phyloP scores from a whole-genome alignment of 2,797 vertebrate species.

The Acanthopagrus latus region DNA sequence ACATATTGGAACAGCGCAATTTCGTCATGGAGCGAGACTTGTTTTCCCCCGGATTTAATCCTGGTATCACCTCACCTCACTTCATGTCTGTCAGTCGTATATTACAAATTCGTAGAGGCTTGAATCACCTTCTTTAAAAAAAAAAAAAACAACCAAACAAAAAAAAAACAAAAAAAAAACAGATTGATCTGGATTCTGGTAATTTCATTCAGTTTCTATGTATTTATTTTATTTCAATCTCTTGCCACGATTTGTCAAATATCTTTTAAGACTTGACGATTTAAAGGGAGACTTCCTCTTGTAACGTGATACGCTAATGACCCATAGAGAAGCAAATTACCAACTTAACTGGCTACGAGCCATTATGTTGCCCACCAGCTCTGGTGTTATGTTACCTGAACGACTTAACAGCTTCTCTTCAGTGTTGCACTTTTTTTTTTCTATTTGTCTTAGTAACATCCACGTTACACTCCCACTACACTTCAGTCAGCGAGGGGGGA shows the following conservation, averaged over 20 bases:
- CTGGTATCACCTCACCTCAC: background rate
- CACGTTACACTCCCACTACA: conserved; percentile 3
- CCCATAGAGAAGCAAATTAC: conserved; percentile 59
- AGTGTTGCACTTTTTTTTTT: conserved; percentile 23
- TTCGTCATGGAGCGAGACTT: conserved; percentile 38
- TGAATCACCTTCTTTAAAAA: too few species aligned
- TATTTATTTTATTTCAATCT: background rate
- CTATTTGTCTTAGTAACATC: conserved; percentile 28
- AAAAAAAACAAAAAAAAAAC: too few species aligned
- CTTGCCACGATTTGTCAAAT: conserved; percentile 23
- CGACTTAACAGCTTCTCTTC: conserved; percentile 47
- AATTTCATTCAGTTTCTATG: background rate
- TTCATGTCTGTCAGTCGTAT: background rate
- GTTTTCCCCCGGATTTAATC: background rate
- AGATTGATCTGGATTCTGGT: background rate
- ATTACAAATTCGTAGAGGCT: background rate
- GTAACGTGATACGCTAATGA: conserved; percentile 71
- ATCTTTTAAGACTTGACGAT: conserved; percentile 22
- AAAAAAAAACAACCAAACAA: too few species aligned
- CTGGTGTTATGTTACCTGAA: conserved; percentile 56
- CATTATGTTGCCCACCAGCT: conserved; percentile 64
- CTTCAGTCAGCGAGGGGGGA: background rate
- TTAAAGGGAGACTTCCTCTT: conserved; percentile 62
- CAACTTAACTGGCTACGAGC: conserved; percentile 58
- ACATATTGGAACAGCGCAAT: conserved; percentile 51